Evolutionary conservation across 2,113 vertebrate genomes (phyloP).

Genomic region (Urocynchramus pylzowi): DNA sequence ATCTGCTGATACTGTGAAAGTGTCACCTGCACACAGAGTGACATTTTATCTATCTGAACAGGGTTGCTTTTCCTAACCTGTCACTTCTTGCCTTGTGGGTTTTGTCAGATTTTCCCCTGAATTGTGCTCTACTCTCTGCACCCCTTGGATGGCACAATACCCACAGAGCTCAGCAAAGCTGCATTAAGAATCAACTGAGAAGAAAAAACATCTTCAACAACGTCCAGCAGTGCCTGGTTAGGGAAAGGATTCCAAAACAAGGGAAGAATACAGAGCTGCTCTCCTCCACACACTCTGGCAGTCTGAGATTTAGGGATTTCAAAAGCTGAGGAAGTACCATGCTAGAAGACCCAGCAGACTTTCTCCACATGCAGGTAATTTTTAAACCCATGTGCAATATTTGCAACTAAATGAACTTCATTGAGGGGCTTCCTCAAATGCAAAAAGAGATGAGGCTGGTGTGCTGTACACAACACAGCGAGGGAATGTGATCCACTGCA

Average conservation of each 20-base stretch:
- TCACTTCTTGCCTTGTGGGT: background rate
- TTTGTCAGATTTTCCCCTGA: background rate
- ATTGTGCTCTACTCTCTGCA: background rate
- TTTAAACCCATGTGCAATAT: background rate
- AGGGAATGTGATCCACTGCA: background rate
- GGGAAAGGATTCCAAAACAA: background rate
- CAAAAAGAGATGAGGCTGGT: background rate
- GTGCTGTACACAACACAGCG: background rate
- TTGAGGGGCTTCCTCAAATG: background rate
- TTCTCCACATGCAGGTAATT: background rate
- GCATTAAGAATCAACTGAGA: background rate
- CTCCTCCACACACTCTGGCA: background rate
- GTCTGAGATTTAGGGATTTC: background rate
- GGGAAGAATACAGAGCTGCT: background rate
- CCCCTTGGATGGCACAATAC: background rate
- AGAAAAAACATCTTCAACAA: background rate
- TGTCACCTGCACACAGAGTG: background rate
- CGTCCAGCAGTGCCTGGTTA: background rate
- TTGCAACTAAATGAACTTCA: background rate
- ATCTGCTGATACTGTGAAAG: background rate
- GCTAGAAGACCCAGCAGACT: background rate
- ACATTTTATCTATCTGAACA: background rate
- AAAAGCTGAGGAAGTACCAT: fast-evolving
- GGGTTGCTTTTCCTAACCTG: background rate
- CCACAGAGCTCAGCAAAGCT: background rate